Percentiles rank a stretch among this genome's conserved stretches.
Evolutionary conservation across 2,113 vertebrate genomes (phyloP).

Genomic region (Sporophila hypoxantha): DNA sequence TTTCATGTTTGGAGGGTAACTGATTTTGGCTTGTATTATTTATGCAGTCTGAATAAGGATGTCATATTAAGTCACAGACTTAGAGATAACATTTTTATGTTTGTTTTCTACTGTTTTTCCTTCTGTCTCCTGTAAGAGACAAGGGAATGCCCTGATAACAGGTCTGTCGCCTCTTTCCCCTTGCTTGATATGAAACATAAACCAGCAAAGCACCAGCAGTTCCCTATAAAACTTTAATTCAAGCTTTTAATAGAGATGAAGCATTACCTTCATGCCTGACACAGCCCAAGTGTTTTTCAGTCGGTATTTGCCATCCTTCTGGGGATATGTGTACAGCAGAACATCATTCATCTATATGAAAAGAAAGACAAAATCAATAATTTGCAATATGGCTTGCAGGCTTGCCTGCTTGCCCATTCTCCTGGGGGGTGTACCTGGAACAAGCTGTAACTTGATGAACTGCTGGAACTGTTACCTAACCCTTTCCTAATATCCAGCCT

Average conservation of each 20-base stretch:
- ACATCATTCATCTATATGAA: constrained; percentile 89
- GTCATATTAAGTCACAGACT: not conserved
- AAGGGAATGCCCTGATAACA: not conserved
- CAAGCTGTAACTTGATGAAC: not conserved
- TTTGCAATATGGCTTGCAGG: not conserved
- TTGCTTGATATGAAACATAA: not conserved
- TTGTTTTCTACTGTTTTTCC: not conserved
- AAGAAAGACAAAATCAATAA: constrained; percentile 31
- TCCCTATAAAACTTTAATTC: not conserved
- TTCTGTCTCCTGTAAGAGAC: not conserved
- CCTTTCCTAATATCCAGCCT: not conserved
- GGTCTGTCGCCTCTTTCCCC: not conserved
- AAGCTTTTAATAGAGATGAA: not conserved
- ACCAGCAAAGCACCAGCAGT: not conserved
- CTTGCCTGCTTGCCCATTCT: not conserved
- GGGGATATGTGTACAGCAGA: constrained; percentile 92
- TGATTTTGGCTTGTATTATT: constrained; percentile 14
- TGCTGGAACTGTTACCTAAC: not conserved
- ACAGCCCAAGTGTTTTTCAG: constrained; percentile 86
- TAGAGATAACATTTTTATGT: not conserved
- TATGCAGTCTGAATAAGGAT: not conserved
- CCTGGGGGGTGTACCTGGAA: not conserved
- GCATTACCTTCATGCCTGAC: constrained; percentile 83
- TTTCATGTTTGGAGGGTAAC: not conserved
- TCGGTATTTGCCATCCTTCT: constrained; percentile 93